Conservation (phyloP, 2,113 vertebrate genomes). For the Xenopus laevis region DNA sequence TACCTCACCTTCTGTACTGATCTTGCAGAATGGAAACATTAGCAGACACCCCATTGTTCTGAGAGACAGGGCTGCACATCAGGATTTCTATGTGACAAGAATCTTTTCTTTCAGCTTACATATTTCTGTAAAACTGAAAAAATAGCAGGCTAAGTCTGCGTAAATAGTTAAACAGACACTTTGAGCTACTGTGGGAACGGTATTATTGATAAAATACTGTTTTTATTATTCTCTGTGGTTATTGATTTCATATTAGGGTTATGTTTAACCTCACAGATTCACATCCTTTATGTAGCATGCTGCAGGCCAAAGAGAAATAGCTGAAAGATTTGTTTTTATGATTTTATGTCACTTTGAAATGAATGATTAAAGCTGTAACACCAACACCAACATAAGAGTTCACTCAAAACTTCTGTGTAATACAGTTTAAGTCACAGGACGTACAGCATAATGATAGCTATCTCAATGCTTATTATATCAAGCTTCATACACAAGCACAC, state of each 20-base stretch:
- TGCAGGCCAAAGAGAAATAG: not conserved
- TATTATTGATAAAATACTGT: conserved; percentile 9
- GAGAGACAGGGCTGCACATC: too few species aligned
- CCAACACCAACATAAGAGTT: not conserved
- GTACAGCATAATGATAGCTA: not conserved
- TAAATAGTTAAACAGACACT: too few species aligned
- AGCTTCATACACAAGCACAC: too few species aligned
- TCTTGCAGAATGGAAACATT: too few species aligned
- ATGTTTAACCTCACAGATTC: conserved; percentile 1
- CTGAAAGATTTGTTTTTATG: conserved; percentile 2
- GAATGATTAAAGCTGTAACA: not conserved
- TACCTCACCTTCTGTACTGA: too few species aligned
- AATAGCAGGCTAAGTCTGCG: too few species aligned
- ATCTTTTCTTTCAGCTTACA: too few species aligned
- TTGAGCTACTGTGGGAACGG: not conserved
- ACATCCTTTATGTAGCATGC: not conserved
- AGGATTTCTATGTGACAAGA: too few species aligned
- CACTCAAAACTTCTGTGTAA: not conserved
- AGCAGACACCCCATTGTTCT: too few species aligned
- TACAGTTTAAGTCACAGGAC: not conserved
- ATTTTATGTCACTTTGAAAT: not conserved
- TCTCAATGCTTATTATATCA: not conserved
- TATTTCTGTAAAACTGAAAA: too few species aligned
- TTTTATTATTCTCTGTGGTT: conserved; percentile 17
- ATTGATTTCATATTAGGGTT: conserved; percentile 28